Evolutionary conservation across 2,113 vertebrate species (phyloP).

Genomic region (Cryptomyrus ogoouensis): DNA sequence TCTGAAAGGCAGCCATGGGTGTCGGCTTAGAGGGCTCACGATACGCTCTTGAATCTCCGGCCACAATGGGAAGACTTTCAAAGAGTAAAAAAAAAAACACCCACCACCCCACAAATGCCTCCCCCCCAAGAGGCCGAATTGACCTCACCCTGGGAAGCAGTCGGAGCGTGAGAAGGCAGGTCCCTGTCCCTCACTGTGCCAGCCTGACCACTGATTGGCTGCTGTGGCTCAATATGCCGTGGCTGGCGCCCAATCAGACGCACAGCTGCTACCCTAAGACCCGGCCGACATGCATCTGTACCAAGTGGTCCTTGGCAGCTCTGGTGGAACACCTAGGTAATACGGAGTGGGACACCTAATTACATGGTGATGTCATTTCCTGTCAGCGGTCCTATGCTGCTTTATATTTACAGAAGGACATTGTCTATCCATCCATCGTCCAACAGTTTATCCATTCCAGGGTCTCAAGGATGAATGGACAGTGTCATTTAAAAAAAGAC

Average conservation of each 20-base stretch:
- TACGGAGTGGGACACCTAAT: background rate
- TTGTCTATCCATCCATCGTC: background rate
- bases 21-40: background rate
- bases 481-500: background rate
- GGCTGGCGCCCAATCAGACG: background rate
- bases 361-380: background rate
- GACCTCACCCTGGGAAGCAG: conserved; percentile 15
- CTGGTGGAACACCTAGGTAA: background rate
- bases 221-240: background rate
- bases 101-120: background rate
- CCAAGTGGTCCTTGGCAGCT: background rate
- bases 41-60: background rate
- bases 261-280: background rate
- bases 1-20: background rate
- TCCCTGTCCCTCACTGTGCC: background rate
- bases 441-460: background rate
- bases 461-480: background rate
- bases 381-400: background rate
- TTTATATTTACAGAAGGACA: background rate
- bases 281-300: background rate
- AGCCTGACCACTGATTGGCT: background rate
- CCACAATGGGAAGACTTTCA: background rate
- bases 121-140: background rate
- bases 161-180: background rate
- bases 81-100: background rate